A percentile compares a stretch with the other conserved stretches of the same genome.
Evolutionary conservation across 2,113 vertebrate genomes (phyloP).

Genomic region (Myotis brandtii): DNA sequence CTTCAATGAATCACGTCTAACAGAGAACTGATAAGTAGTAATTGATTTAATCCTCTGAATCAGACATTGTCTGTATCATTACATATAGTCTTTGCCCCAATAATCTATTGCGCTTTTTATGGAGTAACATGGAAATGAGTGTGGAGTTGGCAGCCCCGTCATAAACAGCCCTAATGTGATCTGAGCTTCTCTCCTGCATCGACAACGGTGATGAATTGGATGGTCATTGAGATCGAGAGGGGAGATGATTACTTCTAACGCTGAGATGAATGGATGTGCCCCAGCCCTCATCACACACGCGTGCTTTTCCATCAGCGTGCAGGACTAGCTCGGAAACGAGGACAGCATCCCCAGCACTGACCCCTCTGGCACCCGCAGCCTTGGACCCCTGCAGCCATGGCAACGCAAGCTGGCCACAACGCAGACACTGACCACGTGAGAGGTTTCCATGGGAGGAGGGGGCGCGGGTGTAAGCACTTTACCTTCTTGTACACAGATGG

Average conservation of each 20-base stretch:
- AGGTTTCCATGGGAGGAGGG: fast-evolving
- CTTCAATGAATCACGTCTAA: neutral
- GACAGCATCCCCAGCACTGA: neutral
- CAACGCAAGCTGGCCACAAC: fast-evolving
- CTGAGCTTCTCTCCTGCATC: neutral
- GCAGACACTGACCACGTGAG: fast-evolving
- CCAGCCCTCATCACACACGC: fast-evolving
- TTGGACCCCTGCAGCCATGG: fast-evolving
- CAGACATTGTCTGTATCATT: neutral
- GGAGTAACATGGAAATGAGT: constrained; percentile 52
- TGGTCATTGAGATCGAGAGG: constrained; percentile 30
- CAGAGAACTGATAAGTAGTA: neutral
- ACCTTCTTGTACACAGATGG: constrained; percentile 92
- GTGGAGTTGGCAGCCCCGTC: constrained; percentile 35
- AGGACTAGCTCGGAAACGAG: neutral
- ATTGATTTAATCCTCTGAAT: constrained; percentile 55
- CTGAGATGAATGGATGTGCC: neutral
- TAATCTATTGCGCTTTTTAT: neutral
- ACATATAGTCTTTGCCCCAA: neutral
- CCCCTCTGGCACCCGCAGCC: neutral
- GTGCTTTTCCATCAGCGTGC: neutral
- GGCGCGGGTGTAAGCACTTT: constrained; percentile 28
- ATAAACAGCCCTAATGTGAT: constrained; percentile 27
- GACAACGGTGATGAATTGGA: neutral
- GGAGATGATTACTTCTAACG: neutral